Conservation (phyloP, 2,113 vertebrate species). For the Nycticebus coucang region DNA sequence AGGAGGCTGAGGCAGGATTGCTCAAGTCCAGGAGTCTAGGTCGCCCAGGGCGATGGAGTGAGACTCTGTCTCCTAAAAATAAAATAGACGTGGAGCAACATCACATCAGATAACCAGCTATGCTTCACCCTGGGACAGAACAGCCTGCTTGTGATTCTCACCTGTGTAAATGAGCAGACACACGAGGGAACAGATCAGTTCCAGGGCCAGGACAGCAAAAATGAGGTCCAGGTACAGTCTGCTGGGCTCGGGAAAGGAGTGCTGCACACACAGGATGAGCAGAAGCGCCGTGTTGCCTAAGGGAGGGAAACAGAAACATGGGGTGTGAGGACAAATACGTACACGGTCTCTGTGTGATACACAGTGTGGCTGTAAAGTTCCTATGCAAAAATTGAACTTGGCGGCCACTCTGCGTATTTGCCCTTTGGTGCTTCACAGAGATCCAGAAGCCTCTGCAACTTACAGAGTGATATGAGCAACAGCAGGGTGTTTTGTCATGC, state of each 20-base stretch:
- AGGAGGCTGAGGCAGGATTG: no score
- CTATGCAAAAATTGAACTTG: no score
- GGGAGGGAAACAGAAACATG: constrained; percentile 23
- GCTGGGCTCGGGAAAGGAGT: constrained; percentile 78
- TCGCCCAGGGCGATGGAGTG: no score
- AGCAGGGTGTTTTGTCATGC: not conserved
- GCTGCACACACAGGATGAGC: constrained; percentile 83
- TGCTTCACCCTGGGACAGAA: not conserved
- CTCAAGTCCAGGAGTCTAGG: no score
- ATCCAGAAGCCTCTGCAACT: not conserved
- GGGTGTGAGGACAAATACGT: not conserved
- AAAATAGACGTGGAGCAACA: not conserved
- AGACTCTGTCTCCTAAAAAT: no score
- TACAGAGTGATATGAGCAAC: not conserved
- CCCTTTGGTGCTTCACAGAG: no score
- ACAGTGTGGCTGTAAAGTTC: no score
- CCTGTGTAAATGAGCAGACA: constrained; percentile 92
- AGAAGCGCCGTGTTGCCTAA: constrained; percentile 90
- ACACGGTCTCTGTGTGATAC: not conserved
- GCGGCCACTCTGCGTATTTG: no score
- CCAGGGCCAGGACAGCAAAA: constrained; percentile 89
- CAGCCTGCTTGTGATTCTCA: constrained; percentile 76
- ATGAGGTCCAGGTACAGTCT: constrained; percentile 86
- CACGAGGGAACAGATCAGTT: constrained; percentile 88
- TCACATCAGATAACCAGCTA: not conserved